Percentiles rank a stretch among this genome's conserved stretches.
Evolutionary conservation across 2,113 vertebrate species (phyloP).

Genomic region (Xenus cinereus): DNA sequence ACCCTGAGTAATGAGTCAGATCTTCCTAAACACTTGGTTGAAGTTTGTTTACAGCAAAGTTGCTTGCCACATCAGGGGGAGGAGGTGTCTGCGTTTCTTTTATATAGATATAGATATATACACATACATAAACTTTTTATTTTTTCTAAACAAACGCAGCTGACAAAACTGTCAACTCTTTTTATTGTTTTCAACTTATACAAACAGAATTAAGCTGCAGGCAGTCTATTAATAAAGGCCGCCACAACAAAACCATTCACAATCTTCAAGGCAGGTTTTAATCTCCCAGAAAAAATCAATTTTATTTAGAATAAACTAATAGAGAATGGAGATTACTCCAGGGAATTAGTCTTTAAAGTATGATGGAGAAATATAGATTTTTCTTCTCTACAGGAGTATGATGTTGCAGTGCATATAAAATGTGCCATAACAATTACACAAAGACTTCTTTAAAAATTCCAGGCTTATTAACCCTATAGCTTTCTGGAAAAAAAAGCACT

Average conservation of each 20-base stretch:
- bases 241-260: slow-evolving; percentile 26
- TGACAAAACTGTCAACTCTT: slow-evolving; percentile 43
- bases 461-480: background rate
- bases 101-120: background rate
- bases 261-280: slow-evolving; percentile 64
- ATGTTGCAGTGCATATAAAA: slow-evolving; percentile 33
- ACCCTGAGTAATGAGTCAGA: slow-evolving; percentile 22
- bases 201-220: slow-evolving; percentile 60
- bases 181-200: slow-evolving; percentile 57
- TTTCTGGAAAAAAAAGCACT: background rate
- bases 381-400: slow-evolving; percentile 20
- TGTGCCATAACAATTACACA: slow-evolving; percentile 42
- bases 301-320: slow-evolving; percentile 68
- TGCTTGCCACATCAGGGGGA: background rate
- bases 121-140: background rate
- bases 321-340: slow-evolving; percentile 60
- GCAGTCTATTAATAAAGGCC: slow-evolving; percentile 67
- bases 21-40: slow-evolving; percentile 5
- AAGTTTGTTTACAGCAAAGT: slow-evolving; percentile 38
- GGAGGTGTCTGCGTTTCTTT: background rate
- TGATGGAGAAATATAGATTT: slow-evolving; percentile 70
- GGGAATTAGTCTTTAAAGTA: slow-evolving; percentile 61
- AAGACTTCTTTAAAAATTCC: background rate
- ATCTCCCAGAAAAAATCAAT: slow-evolving; percentile 68
- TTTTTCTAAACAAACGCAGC: slow-evolving; percentile 18